These are phyloP conservation scores for Lucilia sericata DNA, from an alignment of 1,140 invertebrate species.

Conservation along the genomic window DNA sequence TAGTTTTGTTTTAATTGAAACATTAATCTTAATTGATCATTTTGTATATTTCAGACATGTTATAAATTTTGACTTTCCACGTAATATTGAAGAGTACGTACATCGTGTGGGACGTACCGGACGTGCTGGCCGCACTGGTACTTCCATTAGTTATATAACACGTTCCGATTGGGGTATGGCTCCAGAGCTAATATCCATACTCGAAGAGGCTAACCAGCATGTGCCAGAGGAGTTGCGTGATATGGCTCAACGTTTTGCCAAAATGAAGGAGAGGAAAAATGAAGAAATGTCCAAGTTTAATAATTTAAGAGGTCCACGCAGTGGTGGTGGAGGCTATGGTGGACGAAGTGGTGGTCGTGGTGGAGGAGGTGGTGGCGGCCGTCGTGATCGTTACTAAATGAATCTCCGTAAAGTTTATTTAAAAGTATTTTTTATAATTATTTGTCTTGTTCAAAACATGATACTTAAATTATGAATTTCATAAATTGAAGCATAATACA, in stretches of 20 bases:
- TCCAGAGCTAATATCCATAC: constrained; percentile 83
- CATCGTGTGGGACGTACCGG: constrained; percentile 90
- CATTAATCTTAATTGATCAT: neutral
- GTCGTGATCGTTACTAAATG: constrained; percentile 27
- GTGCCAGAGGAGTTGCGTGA: constrained; percentile 78
- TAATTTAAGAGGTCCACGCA: constrained; percentile 61
- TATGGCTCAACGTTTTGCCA: constrained; percentile 79
- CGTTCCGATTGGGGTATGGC: constrained; percentile 84
- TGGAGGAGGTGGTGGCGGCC: neutral
- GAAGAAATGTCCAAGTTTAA: constrained; percentile 66
- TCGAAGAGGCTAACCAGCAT: constrained; percentile 81
- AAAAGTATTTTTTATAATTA: too few relatives aligned
- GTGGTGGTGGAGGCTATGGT: constrained; percentile 57
- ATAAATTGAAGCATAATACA: too few relatives aligned
- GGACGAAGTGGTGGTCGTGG: constrained; percentile 46
- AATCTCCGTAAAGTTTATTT: neutral
- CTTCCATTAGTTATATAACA: constrained; percentile 85
- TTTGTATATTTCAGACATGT: constrained; percentile 68
- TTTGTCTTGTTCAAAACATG: too few relatives aligned
- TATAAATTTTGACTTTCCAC: constrained; percentile 91
- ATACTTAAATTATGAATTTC: too few relatives aligned
- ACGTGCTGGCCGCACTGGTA: constrained; percentile 85
- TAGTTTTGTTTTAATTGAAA: constrained; percentile 67
- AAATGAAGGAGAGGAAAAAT: constrained; percentile 73
- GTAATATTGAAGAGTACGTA: constrained; percentile 92